Percentiles rank a stretch among this genome's conserved stretches.
These are phyloP conservation scores for Colaptes auratus DNA, from an alignment of 2,113 vertebrate species.

Conservation along the genomic window DNA sequence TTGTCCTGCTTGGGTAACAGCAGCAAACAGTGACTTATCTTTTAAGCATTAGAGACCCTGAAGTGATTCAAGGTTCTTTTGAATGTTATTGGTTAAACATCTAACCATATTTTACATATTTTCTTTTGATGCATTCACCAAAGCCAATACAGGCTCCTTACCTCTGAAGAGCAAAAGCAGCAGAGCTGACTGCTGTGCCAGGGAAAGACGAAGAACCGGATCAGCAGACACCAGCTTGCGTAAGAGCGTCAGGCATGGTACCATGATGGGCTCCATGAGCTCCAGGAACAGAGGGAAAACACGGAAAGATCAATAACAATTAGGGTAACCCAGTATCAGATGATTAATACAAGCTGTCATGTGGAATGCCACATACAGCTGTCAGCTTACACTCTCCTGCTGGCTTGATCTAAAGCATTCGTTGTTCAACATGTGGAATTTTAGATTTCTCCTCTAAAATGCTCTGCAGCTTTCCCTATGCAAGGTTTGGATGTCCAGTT, in stretches of 20 bases:
- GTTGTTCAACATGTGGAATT: neutral
- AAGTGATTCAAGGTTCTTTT: neutral
- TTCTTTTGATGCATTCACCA: neutral
- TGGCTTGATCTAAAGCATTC: neutral
- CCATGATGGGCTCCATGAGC: constrained; percentile 83
- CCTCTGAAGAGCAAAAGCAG: constrained; percentile 88
- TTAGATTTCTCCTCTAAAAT: neutral
- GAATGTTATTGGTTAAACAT: neutral
- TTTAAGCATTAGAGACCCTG: neutral
- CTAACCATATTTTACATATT: neutral
- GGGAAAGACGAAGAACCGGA: constrained; percentile 78
- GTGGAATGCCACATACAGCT: neutral
- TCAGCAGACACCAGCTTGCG: constrained; percentile 89
- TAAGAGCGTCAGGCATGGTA: constrained; percentile 83
- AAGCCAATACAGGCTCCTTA: constrained; percentile 21
- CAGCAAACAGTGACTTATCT: neutral
- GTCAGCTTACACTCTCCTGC: neutral
- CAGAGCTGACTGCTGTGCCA: constrained; percentile 81
- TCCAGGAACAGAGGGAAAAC: constrained; percentile 47
- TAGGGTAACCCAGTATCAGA: neutral
- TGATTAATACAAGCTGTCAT: neutral
- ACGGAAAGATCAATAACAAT: neutral
- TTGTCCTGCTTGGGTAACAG: neutral
- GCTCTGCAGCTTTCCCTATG: neutral
- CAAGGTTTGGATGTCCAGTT: neutral